A percentile compares a stretch with the other conserved stretches of the same genome.
Conservation (phyloP, 2,888 invertebrate genomes). For the Pachycephus smyrnensis region DNA sequence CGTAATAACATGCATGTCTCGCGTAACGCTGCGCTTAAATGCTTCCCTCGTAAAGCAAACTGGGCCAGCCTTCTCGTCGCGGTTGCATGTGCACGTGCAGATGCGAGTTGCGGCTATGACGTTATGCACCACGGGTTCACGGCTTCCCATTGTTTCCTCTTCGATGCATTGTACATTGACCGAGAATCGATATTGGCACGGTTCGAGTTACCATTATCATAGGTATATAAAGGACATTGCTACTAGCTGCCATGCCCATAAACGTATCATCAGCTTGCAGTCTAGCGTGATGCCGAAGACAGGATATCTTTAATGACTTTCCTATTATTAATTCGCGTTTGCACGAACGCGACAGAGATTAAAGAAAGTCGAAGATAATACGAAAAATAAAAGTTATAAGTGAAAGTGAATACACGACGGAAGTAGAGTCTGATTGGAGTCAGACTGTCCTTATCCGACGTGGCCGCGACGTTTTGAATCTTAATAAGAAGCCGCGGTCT, state of each 20-base stretch:
- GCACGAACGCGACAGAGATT: no score
- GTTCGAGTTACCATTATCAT: not conserved
- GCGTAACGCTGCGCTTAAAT: constrained; percentile 23
- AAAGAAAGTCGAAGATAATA: no score
- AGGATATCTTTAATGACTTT: not conserved
- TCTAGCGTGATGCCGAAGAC: not conserved
- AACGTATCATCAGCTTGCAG: not conserved
- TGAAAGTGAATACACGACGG: not conserved
- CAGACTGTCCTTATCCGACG: not conserved
- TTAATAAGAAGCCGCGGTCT: constrained; percentile 27
- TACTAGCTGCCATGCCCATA: not conserved
- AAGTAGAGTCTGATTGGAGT: not conserved
- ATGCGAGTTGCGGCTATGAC: not conserved
- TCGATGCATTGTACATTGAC: constrained; percentile 31
- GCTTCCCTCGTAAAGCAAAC: constrained; percentile 32
- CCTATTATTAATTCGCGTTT: not conserved
- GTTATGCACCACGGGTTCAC: not conserved
- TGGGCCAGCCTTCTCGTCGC: constrained; percentile 28
- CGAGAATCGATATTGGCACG: constrained; percentile 36
- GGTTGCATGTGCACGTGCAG: constrained; percentile 11
- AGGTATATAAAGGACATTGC: not conserved
- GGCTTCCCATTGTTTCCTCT: constrained; percentile 39
- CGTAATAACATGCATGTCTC: constrained; percentile 18
- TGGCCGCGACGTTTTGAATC: constrained; percentile 23
- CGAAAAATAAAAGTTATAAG: not conserved